Evolutionary conservation across 1,140 invertebrate species (phyloP).

Genomic region (Bombus cullumanus): DNA sequence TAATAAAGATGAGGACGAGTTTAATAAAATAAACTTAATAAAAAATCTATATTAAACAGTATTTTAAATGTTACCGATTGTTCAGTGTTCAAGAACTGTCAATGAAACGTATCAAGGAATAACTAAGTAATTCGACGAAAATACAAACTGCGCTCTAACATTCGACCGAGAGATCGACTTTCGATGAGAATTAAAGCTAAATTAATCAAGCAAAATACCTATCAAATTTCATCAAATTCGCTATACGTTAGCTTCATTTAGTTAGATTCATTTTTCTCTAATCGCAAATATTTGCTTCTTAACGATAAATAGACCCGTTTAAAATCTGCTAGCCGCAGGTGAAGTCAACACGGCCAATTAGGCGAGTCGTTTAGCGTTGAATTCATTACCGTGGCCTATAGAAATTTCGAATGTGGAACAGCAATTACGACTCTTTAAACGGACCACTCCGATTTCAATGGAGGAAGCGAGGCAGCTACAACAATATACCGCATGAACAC

Average conservation of each 20-base stretch:
- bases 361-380: not conserved
- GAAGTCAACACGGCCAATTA: not conserved
- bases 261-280: not conserved
- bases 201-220: too few species aligned
- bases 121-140: not conserved
- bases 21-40: not conserved
- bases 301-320: not conserved
- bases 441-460: conserved; percentile 58
- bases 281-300: not conserved
- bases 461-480: conserved; percentile 63
- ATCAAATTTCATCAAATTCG: not conserved
- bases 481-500: conserved; percentile 59
- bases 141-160: not conserved
- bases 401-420: conserved; percentile 55
- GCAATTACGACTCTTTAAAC: conserved; percentile 56
- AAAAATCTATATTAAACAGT: not conserved
- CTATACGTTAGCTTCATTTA: too few species aligned
- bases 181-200: not conserved
- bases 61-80: not conserved
- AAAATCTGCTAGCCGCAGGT: not conserved
- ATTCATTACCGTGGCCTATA: conserved; percentile 30
- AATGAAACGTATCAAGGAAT: not conserved
- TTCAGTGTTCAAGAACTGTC: not conserved
- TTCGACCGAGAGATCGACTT: not conserved
- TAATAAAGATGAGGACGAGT: not conserved